Evolutionary conservation across 2,797 vertebrate genomes (phyloP).

Genomic region (Fringilla coelebs): DNA sequence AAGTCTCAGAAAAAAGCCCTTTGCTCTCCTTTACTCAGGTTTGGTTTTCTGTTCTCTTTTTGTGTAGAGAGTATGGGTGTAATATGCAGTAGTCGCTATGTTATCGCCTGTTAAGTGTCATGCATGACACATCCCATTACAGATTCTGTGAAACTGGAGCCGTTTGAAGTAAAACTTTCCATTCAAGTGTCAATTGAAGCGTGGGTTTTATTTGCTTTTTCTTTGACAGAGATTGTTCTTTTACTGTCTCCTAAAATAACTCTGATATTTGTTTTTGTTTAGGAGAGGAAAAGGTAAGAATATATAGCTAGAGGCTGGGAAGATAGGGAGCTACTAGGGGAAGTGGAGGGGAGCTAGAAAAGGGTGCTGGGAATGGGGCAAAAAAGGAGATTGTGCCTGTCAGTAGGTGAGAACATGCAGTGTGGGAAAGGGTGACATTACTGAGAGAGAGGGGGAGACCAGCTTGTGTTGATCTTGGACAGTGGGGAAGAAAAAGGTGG

Average conservation of each 20-base stretch:
- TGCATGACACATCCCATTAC: background rate
- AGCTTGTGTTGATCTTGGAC: background rate
- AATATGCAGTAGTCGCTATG: background rate
- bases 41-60: background rate
- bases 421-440: background rate
- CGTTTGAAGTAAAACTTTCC: conserved; percentile 15
- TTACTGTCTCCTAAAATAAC: conserved; percentile 27
- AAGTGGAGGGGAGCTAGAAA: background rate
- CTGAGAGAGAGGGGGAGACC: background rate
- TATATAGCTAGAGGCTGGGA: background rate
- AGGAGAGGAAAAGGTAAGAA: background rate
- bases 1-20: background rate
- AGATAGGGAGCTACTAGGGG: background rate
- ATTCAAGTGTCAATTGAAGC: background rate
- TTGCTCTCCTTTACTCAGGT: background rate
- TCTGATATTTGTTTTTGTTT: conserved; percentile 18
- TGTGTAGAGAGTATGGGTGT: background rate
- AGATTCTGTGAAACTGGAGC: background rate
- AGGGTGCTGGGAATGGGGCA: background rate
- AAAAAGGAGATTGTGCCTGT: background rate
- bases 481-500: background rate
- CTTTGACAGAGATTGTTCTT: background rate
- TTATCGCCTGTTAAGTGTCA: conserved; percentile 32
- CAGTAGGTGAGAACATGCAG: background rate
- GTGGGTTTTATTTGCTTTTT: background rate